Evolutionary conservation across 2,113 vertebrate species (phyloP), one percentile per base, ranked within the genome.

Genomic region (Rhea pennata): DNA sequence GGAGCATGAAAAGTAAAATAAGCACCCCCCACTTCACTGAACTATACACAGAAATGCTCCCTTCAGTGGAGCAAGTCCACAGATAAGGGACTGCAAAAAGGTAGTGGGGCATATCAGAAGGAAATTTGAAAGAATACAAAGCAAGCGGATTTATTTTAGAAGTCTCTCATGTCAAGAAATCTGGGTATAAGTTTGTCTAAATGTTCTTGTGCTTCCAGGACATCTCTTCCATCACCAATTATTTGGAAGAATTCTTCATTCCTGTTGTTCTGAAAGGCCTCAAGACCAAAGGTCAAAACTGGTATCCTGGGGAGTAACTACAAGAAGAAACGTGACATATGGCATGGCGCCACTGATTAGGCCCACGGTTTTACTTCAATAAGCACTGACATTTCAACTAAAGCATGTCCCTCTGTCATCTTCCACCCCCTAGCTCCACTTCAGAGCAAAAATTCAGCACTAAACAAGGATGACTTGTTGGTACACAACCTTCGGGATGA

Each of bases 361-460:
- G 31, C 64, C 92, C 75, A 54, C 0, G 1, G 90, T 84, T 88
- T 90, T 91, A 79, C 92, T 94, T 94, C 87, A 93, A 62, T 70
- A 71, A 95, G 95, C 84, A 85, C 86, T 90, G 93, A 94, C 96
- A 94, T 96, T 95, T 87, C 87, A 92, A 81, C 81, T 88, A 92
- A 76, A 84, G 89, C 71, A 84, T 94, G 85, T 85, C 94, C 87
- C 95, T 92, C 90, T 94, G 89, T 96, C 91, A 89, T 87, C 79
- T 74, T 56, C 42, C 19, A 75, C 58, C 73, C 61, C 40, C 78
- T 76, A 95, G 86, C 73, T 84, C 76, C 65, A 81, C 80, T 96
- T 92, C 96, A 95, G 84, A 93, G 91, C 92, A 94, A 93, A 89
- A 95, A 94, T 69, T 79, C 74, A 66, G 67, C 84, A 65, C 95